Evolutionary conservation across 2,113 vertebrate genomes (phyloP).

Genomic region (Pycnonotus jocosus): DNA sequence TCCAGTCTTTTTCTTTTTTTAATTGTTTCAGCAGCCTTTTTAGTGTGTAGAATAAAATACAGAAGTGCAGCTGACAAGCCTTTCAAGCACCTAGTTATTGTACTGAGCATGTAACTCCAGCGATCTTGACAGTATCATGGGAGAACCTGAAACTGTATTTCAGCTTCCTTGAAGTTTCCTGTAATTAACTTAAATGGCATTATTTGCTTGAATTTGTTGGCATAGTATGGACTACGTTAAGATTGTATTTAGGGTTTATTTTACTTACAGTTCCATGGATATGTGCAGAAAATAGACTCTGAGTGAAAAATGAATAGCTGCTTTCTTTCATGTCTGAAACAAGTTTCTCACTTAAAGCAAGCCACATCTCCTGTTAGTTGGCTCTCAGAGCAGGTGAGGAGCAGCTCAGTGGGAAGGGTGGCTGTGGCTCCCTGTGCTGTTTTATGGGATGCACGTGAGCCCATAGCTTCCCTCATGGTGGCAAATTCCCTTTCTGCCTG

Average conservation of each 20-base stretch:
- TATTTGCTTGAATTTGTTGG: conserved; percentile 36
- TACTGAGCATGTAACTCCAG: background rate
- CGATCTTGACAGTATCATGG: background rate
- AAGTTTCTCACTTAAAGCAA: background rate
- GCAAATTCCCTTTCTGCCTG: background rate
- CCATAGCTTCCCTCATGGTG: background rate
- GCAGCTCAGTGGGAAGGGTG: background rate
- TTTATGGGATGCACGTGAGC: background rate
- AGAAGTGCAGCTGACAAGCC: background rate
- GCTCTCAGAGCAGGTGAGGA: background rate
- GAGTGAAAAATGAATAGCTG: background rate
- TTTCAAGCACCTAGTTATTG: background rate
- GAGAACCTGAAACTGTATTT: conserved; percentile 7
- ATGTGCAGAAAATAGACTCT: background rate
- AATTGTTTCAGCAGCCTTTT: background rate
- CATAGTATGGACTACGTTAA: background rate
- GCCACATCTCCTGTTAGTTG: background rate
- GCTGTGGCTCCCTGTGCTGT: rapidly evolving
- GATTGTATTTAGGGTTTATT: background rate
- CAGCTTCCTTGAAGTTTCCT: conserved; percentile 18
- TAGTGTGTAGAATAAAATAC: background rate
- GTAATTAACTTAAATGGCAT: background rate
- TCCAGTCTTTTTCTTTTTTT: background rate
- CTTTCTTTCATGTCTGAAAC: background rate
- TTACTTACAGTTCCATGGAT: background rate